Conservation (phyloP, 2,888 invertebrate genomes). For the Cheilosia urbana region DNA sequence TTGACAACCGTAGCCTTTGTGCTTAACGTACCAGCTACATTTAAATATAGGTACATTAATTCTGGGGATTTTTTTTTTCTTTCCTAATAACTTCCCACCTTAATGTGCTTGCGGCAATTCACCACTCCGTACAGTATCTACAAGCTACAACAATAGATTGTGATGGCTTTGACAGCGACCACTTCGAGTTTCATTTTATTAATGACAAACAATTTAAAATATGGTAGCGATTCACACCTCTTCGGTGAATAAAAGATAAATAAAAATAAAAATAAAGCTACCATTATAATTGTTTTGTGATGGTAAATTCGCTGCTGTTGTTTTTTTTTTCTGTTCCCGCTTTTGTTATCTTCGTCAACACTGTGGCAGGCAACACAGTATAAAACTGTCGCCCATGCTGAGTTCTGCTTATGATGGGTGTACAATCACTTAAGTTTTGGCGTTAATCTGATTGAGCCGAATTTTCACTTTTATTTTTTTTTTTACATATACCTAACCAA, state of each 20-base stretch:
- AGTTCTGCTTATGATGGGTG: conserved; percentile 42
- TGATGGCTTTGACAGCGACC: conserved; percentile 11
- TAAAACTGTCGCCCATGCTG: conserved; percentile 59
- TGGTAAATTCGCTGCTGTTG: conserved; percentile 33
- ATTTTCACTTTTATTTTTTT: conserved; percentile 69
- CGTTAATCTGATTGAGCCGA: conserved; percentile 69
- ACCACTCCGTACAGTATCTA: conserved; percentile 1
- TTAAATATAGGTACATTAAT: too few species aligned
- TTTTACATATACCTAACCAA: neutral
- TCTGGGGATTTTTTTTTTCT: too few species aligned
- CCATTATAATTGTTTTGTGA: conserved; percentile 32
- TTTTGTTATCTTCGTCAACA: conserved; percentile 51
- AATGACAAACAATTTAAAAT: conserved; percentile 37
- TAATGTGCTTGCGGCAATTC: conserved; percentile 26
- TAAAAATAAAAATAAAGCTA: neutral
- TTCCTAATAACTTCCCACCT: too few species aligned
- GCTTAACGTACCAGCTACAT: too few species aligned
- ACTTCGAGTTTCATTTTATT: conserved; percentile 20
- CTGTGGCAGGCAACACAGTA: conserved; percentile 28
- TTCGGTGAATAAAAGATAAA: conserved; percentile 10
- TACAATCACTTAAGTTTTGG: conserved; percentile 47
- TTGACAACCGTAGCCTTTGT: too few species aligned
- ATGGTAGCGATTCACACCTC: conserved; percentile 44
- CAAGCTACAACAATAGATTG: neutral
- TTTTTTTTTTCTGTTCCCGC: conserved; percentile 30